Base-by-base conservation (phyloP, 2,113 vertebrate genomes). In the Pituophis catenifer region DNA sequence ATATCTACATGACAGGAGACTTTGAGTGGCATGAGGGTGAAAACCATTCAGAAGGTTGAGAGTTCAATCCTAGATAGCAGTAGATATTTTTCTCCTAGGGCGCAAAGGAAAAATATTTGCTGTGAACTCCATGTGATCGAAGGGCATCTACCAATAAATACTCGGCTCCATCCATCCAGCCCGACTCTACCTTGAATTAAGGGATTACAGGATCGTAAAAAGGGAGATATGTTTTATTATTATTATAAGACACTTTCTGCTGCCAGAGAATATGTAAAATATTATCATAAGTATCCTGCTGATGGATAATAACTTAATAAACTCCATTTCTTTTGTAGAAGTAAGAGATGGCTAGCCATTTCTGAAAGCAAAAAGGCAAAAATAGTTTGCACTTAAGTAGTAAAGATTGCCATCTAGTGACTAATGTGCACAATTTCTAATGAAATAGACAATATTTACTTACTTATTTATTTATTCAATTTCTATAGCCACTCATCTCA, bases 381-480 rank as follows among this genome's bases (percentile, higher is more conserved):
- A 17, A 0, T 8, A 26, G 5, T 48, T 93, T 85, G 23, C 2
- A 23, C 29, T 90, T 38, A 15, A 1, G 1, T 89, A 23, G 94
- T 55, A 44, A 81, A 92, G 57, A 58, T 95, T 96, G 94, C 97
- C 97, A 96, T 70, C 97, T 96, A 10, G 95, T 96, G 97, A 97
- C 50, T 3, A 24, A 5, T 86, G 23, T 3, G 88, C 88, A 91
- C 91, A 95, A 86, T 7, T 0, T n/a, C 29, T 12, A 10, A 81
- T 81, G 17, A 81, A 81, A 81, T 81, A 21, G 75, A 81, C 75
- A 38, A 38, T 44, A 70, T 70, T 70, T 70, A 70, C 12, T 70
- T 70, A n/a, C 2, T 70, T 81, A 70, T n/a, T 70, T 70, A 33
- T 70, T 70, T 70, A 70, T 70, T 70, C 65, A 70, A 70, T 33